These are phyloP conservation scores for Lepas anatifera DNA, from an alignment of 2,888 invertebrate genomes.

Conservation along the genomic window DNA sequence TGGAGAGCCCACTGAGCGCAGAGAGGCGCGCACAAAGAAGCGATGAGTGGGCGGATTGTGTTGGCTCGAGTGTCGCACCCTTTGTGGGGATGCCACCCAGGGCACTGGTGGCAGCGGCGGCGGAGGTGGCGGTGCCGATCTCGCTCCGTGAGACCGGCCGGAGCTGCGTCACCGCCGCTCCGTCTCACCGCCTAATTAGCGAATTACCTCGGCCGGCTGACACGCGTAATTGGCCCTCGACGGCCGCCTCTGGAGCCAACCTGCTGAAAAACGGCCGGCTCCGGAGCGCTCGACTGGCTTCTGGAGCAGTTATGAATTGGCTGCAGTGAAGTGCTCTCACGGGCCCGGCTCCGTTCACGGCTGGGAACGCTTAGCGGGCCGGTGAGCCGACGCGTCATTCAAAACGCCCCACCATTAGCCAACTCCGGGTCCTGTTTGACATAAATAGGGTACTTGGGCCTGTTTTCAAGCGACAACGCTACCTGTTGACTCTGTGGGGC, in stretches of 20 bases:
- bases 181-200: neutral
- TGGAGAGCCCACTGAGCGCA: neutral
- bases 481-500: too few relatives aligned
- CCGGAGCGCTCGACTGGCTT: neutral
- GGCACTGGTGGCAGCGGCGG: neutral
- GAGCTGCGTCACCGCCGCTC: neutral
- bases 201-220: slow-evolving; percentile 3
- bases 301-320: neutral
- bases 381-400: too few relatives aligned
- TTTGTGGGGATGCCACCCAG: neutral
- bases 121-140: neutral
- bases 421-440: too few relatives aligned
- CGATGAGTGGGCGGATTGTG: slow-evolving; percentile 10
- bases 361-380: too few relatives aligned
- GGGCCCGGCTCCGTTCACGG: too few relatives aligned
- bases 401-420: too few relatives aligned
- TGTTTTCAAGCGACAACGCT: too few relatives aligned
- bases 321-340: neutral
- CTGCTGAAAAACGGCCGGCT: neutral
- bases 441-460: too few relatives aligned
- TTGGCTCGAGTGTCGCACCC: neutral
- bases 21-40: neutral
- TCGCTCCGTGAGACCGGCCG: neutral
- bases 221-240: slow-evolving; percentile 8
- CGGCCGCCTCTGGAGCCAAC: neutral